Percentiles rank a stretch among this genome's conserved stretches.
phyloP scores from a whole-genome alignment of 1,140 invertebrate species.

The Plectrocnemia conspersa region DNA sequence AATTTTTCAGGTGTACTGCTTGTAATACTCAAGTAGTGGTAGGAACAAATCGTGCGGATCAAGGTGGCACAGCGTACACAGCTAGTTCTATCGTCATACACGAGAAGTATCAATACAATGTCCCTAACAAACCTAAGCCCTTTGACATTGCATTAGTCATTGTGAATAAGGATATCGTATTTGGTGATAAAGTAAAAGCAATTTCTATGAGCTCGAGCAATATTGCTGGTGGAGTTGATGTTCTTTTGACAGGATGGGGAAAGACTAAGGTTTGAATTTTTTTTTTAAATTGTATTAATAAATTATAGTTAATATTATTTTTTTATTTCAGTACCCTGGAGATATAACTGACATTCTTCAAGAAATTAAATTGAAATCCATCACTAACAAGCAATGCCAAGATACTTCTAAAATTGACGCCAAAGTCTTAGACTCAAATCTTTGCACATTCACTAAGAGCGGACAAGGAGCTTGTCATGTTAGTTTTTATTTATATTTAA shows the following conservation, averaged over 20 bases:
- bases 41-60: constrained; percentile 43
- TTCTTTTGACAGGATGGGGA: constrained; percentile 55
- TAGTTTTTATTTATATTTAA: constrained; percentile 6
- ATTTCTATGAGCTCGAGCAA: constrained; percentile 11
- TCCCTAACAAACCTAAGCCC: not conserved
- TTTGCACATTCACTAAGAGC: constrained; percentile 57
- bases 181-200: not conserved
- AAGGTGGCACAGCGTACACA: constrained; percentile 40
- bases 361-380: constrained; percentile 26
- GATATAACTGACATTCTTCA: constrained; percentile 28
- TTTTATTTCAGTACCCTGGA: constrained; percentile 28
- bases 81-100: constrained; percentile 38
- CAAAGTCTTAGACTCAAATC: constrained; percentile 20
- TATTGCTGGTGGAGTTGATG: constrained; percentile 33
- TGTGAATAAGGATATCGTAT: constrained; percentile 7
- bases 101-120: not conserved
- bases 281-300: not conserved
- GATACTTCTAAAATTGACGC: constrained; percentile 26
- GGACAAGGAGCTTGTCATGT: constrained; percentile 57
- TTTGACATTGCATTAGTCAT: not conserved
- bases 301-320: too few species aligned
- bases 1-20: constrained; percentile 11
- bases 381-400: constrained; percentile 20
- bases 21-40: constrained; percentile 38
- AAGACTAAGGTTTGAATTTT: constrained; percentile 43